A percentile compares a stretch with the other conserved stretches of the same genome.
Conservation (phyloP, 2,113 vertebrate species). For the Heloderma charlesbogerti region DNA sequence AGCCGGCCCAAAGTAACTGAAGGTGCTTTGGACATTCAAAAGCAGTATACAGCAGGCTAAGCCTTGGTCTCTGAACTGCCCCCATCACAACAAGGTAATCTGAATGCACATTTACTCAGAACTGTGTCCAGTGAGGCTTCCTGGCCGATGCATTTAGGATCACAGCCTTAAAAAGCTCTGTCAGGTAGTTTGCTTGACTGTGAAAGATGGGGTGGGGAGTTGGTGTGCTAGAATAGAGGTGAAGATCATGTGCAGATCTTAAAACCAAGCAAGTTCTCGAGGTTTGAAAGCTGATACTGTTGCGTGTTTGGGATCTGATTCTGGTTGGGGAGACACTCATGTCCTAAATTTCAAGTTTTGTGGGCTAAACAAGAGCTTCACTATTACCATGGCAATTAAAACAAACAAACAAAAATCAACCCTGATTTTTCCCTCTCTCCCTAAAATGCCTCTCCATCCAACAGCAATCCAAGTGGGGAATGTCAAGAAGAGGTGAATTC, state of each 20-base stretch:
- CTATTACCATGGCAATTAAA: not conserved
- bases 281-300: not conserved
- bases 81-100: no score
- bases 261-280: not conserved
- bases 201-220: not conserved
- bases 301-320: not conserved
- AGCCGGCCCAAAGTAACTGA: no score
- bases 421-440: not conserved
- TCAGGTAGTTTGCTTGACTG: conserved; percentile 51
- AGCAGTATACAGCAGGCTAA: no score
- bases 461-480: not conserved
- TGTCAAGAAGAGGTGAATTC: not conserved
- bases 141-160: no score
- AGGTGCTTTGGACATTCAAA: no score
- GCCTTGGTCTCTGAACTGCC: no score
- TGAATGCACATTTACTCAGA: no score
- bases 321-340: not conserved
- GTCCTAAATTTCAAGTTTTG: not conserved
- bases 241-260: not conserved
- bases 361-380: no score
- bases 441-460: not conserved
- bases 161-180: no score
- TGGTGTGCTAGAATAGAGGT: not conserved
- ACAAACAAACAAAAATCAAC: no score
- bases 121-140: no score